phyloP scores from a whole-genome alignment of 1,140 invertebrate genomes.

The Monochamus saltuarius region DNA sequence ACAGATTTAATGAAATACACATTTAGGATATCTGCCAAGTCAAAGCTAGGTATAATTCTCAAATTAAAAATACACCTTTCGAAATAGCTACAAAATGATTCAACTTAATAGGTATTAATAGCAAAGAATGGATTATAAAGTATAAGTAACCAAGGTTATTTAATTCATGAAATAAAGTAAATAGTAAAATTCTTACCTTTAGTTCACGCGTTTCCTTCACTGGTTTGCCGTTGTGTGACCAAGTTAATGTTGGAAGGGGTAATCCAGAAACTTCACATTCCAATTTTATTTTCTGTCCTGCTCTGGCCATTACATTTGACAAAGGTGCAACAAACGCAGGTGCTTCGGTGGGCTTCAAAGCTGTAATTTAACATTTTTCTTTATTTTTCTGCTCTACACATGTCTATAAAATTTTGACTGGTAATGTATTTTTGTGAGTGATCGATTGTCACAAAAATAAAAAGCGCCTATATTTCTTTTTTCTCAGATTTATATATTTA shows the following conservation, averaged over 20 bases:
- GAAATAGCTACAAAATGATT: background rate
- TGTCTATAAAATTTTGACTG: too few relatives aligned
- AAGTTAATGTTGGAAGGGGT: constrained; percentile 60
- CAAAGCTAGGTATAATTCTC: too few relatives aligned
- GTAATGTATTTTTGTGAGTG: too few relatives aligned
- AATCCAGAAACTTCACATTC: constrained; percentile 66
- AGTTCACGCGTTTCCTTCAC: constrained; percentile 57
- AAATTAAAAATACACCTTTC: background rate
- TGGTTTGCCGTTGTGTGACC: constrained; percentile 69
- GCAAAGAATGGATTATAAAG: background rate
- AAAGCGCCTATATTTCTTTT: too few relatives aligned
- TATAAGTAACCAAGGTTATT: background rate
- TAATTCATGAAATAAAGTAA: constrained; percentile 2
- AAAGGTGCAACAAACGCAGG: constrained; percentile 59
- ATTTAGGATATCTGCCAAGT: constrained; percentile 1
- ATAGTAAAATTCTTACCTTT: constrained; percentile 52
- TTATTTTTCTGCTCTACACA: too few relatives aligned
- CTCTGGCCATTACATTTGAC: constrained; percentile 63
- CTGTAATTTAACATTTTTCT: constrained; percentile 45
- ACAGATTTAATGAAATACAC: background rate
- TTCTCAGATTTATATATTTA: too few relatives aligned
- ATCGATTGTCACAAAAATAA: too few relatives aligned
- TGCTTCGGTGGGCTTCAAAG: constrained; percentile 54
- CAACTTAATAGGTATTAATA: background rate
- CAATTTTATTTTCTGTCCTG: constrained; percentile 67